Percentiles rank a stretch among this genome's conserved stretches.
Conservation (phyloP, 2,113 vertebrate genomes). For the Lophotis ruficrista region DNA sequence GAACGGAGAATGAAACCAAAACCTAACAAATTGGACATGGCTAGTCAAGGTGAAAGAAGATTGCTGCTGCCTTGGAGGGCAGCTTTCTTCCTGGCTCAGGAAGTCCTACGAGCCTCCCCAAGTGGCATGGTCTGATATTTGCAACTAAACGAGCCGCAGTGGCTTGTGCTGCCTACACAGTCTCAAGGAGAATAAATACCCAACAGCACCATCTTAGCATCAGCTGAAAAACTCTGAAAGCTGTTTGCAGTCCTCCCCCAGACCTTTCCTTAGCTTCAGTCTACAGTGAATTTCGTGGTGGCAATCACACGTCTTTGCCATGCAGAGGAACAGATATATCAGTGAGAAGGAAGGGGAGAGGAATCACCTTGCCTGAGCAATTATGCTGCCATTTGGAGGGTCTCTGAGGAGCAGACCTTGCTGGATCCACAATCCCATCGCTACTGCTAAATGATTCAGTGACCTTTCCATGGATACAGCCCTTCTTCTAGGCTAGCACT, state of each 20-base stretch:
- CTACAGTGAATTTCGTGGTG: neutral
- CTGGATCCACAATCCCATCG: neutral
- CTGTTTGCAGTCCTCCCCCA: constrained; percentile 1
- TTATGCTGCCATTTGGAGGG: neutral
- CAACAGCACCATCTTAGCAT: neutral
- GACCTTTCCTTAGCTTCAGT: neutral
- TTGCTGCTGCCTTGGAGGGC: neutral
- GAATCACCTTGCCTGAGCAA: neutral
- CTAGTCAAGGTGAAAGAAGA: neutral
- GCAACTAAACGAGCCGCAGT: neutral
- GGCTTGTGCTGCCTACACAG: neutral
- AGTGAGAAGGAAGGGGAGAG: neutral
- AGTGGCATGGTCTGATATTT: neutral
- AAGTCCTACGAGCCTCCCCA: constrained; percentile 30
- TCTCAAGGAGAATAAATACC: neutral
- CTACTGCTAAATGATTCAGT: neutral
- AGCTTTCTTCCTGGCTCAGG: neutral
- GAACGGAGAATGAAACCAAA: neutral
- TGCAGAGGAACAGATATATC: neutral
- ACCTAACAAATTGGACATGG: neutral
- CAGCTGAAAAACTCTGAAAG: neutral
- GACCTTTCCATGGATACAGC: neutral
- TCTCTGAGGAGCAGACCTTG: neutral
- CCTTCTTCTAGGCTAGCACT: neutral
- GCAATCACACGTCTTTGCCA: neutral